phyloP scores from a whole-genome alignment of 2,797 vertebrate species.

The Pipistrellus pipistrellus region DNA sequence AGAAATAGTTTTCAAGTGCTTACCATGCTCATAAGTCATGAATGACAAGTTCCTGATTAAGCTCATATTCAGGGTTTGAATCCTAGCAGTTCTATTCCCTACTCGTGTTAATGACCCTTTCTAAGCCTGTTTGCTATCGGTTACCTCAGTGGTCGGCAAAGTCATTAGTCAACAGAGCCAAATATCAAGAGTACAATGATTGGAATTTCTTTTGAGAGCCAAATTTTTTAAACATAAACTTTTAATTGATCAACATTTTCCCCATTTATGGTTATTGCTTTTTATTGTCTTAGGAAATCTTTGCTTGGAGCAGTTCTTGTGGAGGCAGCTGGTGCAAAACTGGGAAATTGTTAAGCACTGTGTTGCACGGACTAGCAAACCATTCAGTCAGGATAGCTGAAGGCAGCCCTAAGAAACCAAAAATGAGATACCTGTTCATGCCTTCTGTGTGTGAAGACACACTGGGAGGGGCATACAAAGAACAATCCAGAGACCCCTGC shows the following conservation, averaged over 20 bases:
- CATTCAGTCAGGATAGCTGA: slow-evolving; percentile 89
- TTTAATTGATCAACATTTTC: slow-evolving; percentile 5
- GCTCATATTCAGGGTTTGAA: background rate
- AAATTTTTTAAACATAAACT: too few species aligned
- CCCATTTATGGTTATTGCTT: slow-evolving; percentile 3
- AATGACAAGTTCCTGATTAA: background rate
- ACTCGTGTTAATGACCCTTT: background rate
- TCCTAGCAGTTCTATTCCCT: background rate
- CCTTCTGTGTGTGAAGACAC: slow-evolving; percentile 91
- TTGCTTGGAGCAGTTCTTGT: slow-evolving; percentile 86
- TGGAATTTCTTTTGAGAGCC: too few species aligned
- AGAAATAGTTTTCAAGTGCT: slow-evolving; percentile 14
- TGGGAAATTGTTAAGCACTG: slow-evolving; percentile 83
- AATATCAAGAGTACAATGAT: too few species aligned
- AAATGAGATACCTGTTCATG: slow-evolving; percentile 90
- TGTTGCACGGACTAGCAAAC: slow-evolving; percentile 86
- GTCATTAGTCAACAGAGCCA: too few species aligned
- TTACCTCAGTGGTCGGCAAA: background rate
- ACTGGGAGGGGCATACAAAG: slow-evolving; percentile 91
- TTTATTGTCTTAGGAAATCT: slow-evolving; percentile 44
- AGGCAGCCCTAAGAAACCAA: slow-evolving; percentile 90
- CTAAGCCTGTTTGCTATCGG: background rate
- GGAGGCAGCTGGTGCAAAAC: slow-evolving; percentile 90
- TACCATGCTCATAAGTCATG: background rate
- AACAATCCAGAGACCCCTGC: slow-evolving; percentile 89